These are phyloP conservation scores for Melopsittacus undulatus DNA, from an alignment of 2,797 vertebrate genomes.

Conservation along the genomic window DNA sequence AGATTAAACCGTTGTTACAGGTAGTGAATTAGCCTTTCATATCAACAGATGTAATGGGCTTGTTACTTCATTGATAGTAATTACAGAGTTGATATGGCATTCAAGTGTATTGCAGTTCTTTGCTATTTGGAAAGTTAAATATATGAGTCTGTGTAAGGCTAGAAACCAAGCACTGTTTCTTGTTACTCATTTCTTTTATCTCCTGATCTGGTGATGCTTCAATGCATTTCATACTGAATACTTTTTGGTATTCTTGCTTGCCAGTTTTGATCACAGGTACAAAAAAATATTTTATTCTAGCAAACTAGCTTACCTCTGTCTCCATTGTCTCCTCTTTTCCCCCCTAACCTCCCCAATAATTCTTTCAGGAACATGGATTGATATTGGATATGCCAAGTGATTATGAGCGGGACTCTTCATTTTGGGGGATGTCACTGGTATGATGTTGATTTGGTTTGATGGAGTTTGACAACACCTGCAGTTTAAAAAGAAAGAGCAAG, in stretches of 20 bases:
- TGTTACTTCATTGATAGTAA: background rate
- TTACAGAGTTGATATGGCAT: background rate
- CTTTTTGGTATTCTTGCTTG: background rate
- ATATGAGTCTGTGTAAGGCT: background rate
- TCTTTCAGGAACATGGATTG: background rate
- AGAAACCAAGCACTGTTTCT: background rate
- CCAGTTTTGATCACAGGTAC: background rate
- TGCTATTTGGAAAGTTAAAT: background rate
- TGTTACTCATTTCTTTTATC: background rate
- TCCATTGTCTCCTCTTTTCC: fast-evolving
- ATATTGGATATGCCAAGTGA: background rate
- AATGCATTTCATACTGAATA: background rate
- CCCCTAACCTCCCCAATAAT: fast-evolving
- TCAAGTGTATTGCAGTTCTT: background rate
- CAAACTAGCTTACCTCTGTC: background rate
- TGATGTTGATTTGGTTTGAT: background rate
- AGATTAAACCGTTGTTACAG: background rate
- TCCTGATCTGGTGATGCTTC: background rate
- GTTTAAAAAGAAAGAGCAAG: background rate
- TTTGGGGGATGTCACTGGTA: background rate
- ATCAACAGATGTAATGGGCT: background rate
- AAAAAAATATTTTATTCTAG: background rate
- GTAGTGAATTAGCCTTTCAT: background rate
- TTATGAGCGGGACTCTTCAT: background rate
- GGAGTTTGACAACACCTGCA: background rate